phyloP scores from a whole-genome alignment of 2,888 invertebrate genomes.

The Mesorhabditis belari region DNA sequence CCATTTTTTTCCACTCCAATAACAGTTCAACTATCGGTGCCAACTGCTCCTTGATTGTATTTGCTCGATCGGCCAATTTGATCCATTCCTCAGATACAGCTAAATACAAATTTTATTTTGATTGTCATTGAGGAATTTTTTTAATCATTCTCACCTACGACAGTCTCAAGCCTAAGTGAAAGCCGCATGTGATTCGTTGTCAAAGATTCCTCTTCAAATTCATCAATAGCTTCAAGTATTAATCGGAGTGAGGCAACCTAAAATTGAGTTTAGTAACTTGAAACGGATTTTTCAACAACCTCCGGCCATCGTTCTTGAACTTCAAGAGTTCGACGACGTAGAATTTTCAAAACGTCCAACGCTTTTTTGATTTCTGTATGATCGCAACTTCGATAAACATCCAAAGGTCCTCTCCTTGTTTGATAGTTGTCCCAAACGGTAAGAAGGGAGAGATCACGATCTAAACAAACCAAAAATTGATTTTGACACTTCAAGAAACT shows the following conservation, averaged over 20 bases:
- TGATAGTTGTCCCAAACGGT: too few relatives aligned
- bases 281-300: slow-evolving; percentile 7
- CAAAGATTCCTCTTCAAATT: slow-evolving; percentile 25
- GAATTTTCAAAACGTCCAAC: slow-evolving; percentile 15
- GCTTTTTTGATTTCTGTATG: slow-evolving; percentile 20
- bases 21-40: slow-evolving; percentile 72
- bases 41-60: slow-evolving; percentile 71
- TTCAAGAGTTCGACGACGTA: slow-evolving; percentile 14
- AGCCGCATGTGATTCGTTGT: slow-evolving; percentile 79
- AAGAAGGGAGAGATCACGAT: too few relatives aligned
- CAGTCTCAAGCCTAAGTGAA: slow-evolving; percentile 79
- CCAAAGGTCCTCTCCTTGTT: not conserved
- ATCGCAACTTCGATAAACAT: slow-evolving; percentile 13
- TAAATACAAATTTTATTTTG: slow-evolving; percentile 11
- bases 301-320: slow-evolving; percentile 34
- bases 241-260: slow-evolving; percentile 30
- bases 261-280: not conserved
- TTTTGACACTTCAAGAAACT: too few relatives aligned
- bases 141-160: slow-evolving; percentile 65
- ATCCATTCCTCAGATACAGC: slow-evolving; percentile 51
- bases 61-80: slow-evolving; percentile 54
- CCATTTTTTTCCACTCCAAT: slow-evolving; percentile 75
- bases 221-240: slow-evolving; percentile 24
- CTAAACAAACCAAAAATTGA: too few relatives aligned
- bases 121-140: not conserved